Evolutionary conservation across 2,113 vertebrate species (phyloP), one percentile per base, ranked within the genome.

Genomic region (Leiothrix lutea): DNA sequence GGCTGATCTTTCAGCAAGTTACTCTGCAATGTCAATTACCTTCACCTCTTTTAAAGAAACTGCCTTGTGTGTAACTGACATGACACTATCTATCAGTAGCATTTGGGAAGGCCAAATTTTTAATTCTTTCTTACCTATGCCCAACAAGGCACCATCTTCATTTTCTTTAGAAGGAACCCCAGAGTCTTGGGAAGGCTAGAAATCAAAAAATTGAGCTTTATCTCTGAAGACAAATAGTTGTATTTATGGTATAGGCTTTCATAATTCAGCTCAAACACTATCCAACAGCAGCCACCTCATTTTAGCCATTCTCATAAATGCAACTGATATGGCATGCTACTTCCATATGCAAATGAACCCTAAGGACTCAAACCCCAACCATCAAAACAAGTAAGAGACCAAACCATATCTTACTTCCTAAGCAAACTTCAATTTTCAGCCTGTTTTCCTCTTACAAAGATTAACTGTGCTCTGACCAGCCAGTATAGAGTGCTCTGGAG

Each of bases 81-180:
- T n/a, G 38, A 45, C 23, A 47, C 22, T 26, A 40, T 25, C 22
- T 28, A 74, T 17, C 21, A 67, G 31, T 6, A 67, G 56, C 24
- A 84, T 61, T 58, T 12, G 7, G 13, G 40, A 67, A 71, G 33
- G 35, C 12, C 90, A 85, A 75, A 73, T 11, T 6, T 70, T 67
- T 56, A 36, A 54, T 75, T 69, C 7, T 93, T 91, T 84, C 95
- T 92, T 97, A 98, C 95, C 96, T 33, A 50, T 24, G 31, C 64
- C 78, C 8, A 82, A 33, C 2, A 38, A 62, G 38, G 65, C 58
- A 65, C 3, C 14, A 65, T 84, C 95, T 92, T 96, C 84, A 7
- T 72, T 73, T 88, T 92, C 95, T 44, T 67, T 81, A 74, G 16
- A 79, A 36, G 73, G 88, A 85, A 42, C 10, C n/a, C 48, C 40